Evolutionary conservation across 2,888 invertebrate genomes (phyloP).

Genomic region (Eupithecia centaureata): DNA sequence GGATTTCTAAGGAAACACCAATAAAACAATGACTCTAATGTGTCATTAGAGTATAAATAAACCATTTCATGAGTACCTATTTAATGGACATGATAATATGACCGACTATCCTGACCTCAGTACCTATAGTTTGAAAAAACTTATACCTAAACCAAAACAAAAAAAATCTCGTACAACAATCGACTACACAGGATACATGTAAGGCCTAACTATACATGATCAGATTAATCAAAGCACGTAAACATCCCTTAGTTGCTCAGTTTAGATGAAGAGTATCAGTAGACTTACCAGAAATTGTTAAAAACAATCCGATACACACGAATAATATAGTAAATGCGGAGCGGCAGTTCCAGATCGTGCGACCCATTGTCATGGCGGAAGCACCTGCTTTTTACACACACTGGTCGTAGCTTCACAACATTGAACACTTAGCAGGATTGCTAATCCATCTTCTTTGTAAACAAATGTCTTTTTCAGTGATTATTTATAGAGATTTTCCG

Average conservation of each 20-base stretch:
- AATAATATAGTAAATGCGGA: constrained; percentile 74
- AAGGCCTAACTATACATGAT: constrained; percentile 5
- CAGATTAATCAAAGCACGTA: background rate
- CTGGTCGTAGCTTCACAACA: constrained; percentile 59
- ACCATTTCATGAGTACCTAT: background rate
- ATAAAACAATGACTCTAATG: background rate
- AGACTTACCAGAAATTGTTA: constrained; percentile 75
- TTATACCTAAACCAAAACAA: constrained; percentile 19
- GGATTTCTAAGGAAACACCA: background rate
- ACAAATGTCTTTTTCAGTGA: constrained; percentile 63
- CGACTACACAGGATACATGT: constrained; percentile 28
- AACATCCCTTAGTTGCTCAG: constrained; percentile 13
- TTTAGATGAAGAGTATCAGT: constrained; percentile 44
- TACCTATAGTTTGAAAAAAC: background rate
- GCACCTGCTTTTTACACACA: constrained; percentile 68
- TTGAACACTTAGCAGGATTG: constrained; percentile 68
- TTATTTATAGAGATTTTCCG: constrained; percentile 70
- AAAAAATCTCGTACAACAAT: background rate
- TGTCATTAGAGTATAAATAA: background rate
- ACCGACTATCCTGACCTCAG: background rate
- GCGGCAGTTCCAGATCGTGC: constrained; percentile 69
- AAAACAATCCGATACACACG: constrained; percentile 72
- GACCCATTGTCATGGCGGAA: constrained; percentile 82
- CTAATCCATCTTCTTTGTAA: constrained; percentile 73
- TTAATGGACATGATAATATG: background rate